These are phyloP conservation scores for Parascotia fuliginaria DNA, from an alignment of 2,888 invertebrate genomes.

Conservation along the genomic window DNA sequence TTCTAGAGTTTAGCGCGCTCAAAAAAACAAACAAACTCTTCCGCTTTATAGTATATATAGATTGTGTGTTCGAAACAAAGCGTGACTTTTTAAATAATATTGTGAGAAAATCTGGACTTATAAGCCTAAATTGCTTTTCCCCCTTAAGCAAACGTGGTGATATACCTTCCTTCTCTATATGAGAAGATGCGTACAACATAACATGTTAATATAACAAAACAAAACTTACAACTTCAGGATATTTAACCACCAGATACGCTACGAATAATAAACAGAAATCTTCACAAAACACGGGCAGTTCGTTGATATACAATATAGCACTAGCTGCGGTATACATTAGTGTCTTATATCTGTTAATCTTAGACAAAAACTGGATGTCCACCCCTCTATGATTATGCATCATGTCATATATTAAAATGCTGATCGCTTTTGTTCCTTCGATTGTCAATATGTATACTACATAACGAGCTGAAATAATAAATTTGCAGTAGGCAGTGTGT, in stretches of 20 bases:
- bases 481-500: no score
- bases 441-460: slow-evolving; percentile 55
- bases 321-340: slow-evolving; percentile 33
- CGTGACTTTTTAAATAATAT: no score
- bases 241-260: slow-evolving; percentile 53
- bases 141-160: no score
- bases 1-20: no score
- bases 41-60: no score
- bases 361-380: slow-evolving; percentile 22
- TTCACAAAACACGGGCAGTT: slow-evolving; percentile 42
- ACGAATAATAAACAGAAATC: slow-evolving; percentile 55
- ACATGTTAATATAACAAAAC: background rate
- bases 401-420: slow-evolving; percentile 27
- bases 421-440: slow-evolving; percentile 39
- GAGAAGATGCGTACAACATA: no score
- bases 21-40: no score
- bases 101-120: no score
- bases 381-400: slow-evolving; percentile 17
- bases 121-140: no score
- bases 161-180: no score
- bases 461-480: slow-evolving; percentile 58
- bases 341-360: slow-evolving; percentile 34
- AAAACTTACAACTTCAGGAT: slow-evolving; percentile 59
- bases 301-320: slow-evolving; percentile 37
- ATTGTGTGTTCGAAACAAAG: no score